Base-by-base conservation (phyloP, 1,140 invertebrate genomes). In the Heliconius hewitsoni region DNA sequence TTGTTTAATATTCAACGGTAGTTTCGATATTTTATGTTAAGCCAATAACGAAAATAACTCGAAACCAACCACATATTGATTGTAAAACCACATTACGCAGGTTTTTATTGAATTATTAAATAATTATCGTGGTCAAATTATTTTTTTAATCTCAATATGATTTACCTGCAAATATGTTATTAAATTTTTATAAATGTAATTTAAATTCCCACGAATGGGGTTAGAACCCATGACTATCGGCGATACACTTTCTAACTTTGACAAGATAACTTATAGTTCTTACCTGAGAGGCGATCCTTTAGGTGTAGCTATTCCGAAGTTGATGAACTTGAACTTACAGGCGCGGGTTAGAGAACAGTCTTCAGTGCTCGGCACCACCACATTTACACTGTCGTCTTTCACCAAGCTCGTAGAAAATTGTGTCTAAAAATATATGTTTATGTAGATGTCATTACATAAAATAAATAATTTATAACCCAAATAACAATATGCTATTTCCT, bases 231-330 rank as follows among this genome's bases (percentile, higher is more conserved):
- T 13, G 4, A 16, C 42, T 46, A 5, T 46, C 42, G 4, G 34
- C 1, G 6, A 8, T 4, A 16, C 42, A 46, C 13, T 16, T 46
- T 46, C 4, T 16, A 46, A 46, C 42, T 42, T 42, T 42, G 11
- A 13, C 42, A 42, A 11, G 2, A 13, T 42, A 42, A 42, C 42
- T 18, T 57, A 8, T 57, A 8, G 19, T 66, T 27, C 60, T 88
- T 95, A 98, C 98, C 97, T 98, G 39, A 99, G 95, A 13, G 97
- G 97, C 3, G 98, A 99, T 79, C 97, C 97, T 71, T 98, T 96
- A 2, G 98, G 97, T 34, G 98, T 99, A 1, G 98, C 98, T 60
- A 99, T 97, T 18, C 98, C 98, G 93, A 99, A 99, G 79, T 98
- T 98, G 93, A 99, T 98, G 16, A 97, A 97, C 91, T 99, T 98